Percentiles rank a stretch among this genome's conserved stretches.
Evolutionary conservation across 2,888 invertebrate genomes (phyloP).

Genomic region (Rosalia funebris): DNA sequence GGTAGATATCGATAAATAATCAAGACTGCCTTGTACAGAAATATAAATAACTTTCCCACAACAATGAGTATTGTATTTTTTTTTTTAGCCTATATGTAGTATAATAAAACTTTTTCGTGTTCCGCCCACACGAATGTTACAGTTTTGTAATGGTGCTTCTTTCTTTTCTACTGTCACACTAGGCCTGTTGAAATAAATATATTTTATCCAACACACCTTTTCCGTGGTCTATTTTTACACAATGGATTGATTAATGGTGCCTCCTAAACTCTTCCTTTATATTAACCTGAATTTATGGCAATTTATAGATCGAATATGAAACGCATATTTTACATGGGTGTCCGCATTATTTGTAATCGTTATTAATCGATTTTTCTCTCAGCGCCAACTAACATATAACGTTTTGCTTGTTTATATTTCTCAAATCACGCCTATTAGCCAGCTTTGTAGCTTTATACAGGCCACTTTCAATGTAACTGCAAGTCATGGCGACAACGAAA

Average conservation of each 20-base stretch:
- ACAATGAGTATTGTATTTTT: constrained; percentile 15
- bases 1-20: background rate
- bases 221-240: constrained; percentile 19
- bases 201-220: constrained; percentile 23
- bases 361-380: constrained; percentile 16
- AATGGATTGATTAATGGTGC: constrained; percentile 26
- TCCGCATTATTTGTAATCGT: constrained; percentile 19
- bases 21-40: background rate
- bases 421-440: constrained; percentile 20
- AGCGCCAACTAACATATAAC: background rate
- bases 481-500: constrained; percentile 7
- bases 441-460: constrained; percentile 2
- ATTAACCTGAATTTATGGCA: constrained; percentile 9
- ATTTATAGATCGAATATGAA: constrained; percentile 14
- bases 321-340: constrained; percentile 1
- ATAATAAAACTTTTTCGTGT: constrained; percentile 9
- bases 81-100: constrained; percentile 10
- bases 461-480: constrained; percentile 5
- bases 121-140: constrained; percentile 26
- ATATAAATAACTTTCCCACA: constrained; percentile 13
- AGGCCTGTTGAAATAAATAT: constrained; percentile 12
- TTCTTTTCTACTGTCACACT: constrained; percentile 23
- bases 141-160: constrained; percentile 21
- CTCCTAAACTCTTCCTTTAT: constrained; percentile 3
- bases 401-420: constrained; percentile 23